Evolutionary conservation across 2,113 vertebrate species (phyloP).

Genomic region (Pogonocichla stellata): DNA sequence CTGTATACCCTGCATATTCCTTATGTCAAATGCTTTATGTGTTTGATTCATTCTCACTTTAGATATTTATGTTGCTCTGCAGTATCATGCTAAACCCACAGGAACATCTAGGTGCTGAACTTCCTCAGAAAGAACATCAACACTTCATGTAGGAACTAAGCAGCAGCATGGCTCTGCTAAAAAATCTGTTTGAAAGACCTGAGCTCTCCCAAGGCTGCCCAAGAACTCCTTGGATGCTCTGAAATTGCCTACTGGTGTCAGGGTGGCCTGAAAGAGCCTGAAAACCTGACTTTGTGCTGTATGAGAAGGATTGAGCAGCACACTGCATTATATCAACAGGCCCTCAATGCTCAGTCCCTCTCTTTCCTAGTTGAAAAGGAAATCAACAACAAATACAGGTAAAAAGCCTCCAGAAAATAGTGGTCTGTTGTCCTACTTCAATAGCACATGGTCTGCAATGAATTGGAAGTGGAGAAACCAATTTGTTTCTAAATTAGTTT

Average conservation of each 20-base stretch:
- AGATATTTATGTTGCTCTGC: background rate
- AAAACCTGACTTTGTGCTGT: background rate
- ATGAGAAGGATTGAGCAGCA: background rate
- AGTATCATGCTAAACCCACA: background rate
- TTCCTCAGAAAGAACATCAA: background rate
- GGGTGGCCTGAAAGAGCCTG: background rate
- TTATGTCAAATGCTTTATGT: background rate
- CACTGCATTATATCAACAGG: background rate
- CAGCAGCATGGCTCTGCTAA: background rate
- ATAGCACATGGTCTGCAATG: background rate
- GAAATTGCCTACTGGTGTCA: background rate
- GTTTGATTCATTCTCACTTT: background rate
- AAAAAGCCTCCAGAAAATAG: background rate
- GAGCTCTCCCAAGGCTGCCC: background rate
- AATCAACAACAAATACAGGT: background rate
- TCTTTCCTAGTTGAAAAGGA: background rate
- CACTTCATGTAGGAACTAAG: background rate
- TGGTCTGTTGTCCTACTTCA: slow-evolving; percentile 22
- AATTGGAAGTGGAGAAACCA: background rate
- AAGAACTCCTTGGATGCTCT: background rate
- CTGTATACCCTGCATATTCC: background rate
- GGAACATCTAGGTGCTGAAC: background rate
- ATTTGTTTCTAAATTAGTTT: slow-evolving; percentile 60
- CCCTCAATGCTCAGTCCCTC: background rate
- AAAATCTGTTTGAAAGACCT: background rate